These are phyloP conservation scores for Meliscaeva auricollis DNA, from an alignment of 2,888 invertebrate genomes.

Conservation along the genomic window DNA sequence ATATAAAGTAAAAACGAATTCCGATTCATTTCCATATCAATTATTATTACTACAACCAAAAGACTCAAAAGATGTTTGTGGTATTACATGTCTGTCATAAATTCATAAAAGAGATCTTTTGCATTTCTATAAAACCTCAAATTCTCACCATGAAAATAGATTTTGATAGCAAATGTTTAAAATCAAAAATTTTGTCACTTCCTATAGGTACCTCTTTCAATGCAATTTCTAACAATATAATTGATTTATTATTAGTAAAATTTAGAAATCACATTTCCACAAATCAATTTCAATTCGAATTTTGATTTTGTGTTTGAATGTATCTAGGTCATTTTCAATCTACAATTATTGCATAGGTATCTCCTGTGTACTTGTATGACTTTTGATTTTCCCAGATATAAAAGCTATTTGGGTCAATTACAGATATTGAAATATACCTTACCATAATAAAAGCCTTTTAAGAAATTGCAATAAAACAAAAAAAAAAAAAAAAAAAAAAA, in stretches of 20 bases:
- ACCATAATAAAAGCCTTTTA: neutral
- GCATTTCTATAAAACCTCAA: no score
- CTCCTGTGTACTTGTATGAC: neutral
- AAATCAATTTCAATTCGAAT: constrained; percentile 29
- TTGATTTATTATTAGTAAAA: neutral
- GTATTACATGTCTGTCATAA: no score
- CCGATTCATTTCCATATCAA: no score
- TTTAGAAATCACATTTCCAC: constrained; percentile 13
- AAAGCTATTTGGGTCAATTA: constrained; percentile 38
- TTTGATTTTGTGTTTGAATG: neutral
- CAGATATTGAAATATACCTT: neutral
- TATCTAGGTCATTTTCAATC: neutral
- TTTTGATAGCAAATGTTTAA: no score
- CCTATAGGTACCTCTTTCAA: neutral
- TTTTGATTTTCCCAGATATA: constrained; percentile 9
- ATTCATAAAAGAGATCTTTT: no score
- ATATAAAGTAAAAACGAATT: no score
- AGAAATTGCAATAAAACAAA: constrained; percentile 20
- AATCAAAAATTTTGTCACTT: neutral
- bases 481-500: constrained; percentile 1
- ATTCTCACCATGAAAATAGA: no score
- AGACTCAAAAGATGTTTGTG: no score
- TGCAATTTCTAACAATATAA: neutral
- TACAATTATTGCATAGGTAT: neutral
- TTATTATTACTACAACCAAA: no score